Conservation (phyloP, 2,888 invertebrate species). For the Apotomis betuletana region DNA sequence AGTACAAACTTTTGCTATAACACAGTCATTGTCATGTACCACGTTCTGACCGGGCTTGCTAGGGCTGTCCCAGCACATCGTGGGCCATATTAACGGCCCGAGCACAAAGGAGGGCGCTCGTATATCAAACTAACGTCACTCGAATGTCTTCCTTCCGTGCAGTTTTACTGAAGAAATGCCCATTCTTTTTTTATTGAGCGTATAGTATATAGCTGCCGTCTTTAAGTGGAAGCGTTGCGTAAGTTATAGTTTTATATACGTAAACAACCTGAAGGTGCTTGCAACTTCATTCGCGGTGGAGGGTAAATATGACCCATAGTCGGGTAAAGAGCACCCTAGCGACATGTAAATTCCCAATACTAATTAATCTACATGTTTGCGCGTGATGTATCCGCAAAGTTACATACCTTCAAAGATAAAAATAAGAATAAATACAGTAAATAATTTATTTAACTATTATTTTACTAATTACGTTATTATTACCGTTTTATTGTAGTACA, state of each 20-base stretch:
- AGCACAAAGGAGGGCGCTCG: slow-evolving; percentile 78
- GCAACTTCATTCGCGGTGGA: no score
- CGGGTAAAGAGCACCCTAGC: no score
- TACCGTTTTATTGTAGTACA: no score
- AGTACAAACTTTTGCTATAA: not conserved
- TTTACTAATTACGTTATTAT: no score
- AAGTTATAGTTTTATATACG: not conserved
- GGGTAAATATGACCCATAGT: no score
- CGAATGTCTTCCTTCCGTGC: slow-evolving; percentile 81
- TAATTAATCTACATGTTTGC: no score
- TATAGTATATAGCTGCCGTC: slow-evolving; percentile 56
- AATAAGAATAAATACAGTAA: no score
- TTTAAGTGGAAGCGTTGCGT: slow-evolving; percentile 21
- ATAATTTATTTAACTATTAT: no score
- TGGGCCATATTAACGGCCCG: slow-evolving; percentile 76
- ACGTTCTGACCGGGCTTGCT: not conserved
- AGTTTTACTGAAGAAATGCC: slow-evolving; percentile 72
- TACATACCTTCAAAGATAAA: no score
- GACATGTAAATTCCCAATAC: no score
- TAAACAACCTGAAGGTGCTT: not conserved
- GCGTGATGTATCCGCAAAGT: no score
- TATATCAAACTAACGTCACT: slow-evolving; percentile 83
- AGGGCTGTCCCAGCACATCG: slow-evolving; percentile 73
- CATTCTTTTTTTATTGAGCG: slow-evolving; percentile 76
- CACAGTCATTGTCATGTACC: slow-evolving; percentile 7